Conservation (phyloP, 2,113 vertebrate genomes). For the Spilogale gracilis region DNA sequence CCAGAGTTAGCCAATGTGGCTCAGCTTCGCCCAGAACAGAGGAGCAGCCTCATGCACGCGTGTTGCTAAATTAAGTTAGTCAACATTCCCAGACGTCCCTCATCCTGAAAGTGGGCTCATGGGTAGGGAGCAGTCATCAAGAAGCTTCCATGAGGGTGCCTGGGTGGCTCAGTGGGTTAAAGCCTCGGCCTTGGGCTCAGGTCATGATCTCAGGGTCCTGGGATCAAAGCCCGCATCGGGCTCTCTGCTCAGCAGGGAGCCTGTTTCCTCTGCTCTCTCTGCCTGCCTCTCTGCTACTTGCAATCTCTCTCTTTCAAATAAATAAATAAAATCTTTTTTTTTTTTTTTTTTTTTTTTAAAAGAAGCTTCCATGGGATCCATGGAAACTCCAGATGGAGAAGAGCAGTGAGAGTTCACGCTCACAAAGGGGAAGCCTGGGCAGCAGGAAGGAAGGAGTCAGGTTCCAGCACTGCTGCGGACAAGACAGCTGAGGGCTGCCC, state of each 20-base stretch:
- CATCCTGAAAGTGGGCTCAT: not conserved
- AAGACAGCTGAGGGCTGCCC: rapidly evolving
- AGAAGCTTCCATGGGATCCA: rapidly evolving
- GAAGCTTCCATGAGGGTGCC: not conserved
- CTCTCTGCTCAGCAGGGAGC: no score
- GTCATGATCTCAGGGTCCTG: no score
- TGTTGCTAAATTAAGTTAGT: not conserved
- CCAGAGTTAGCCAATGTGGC: not conserved
- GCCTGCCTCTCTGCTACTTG: no score
- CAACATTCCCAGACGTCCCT: not conserved
- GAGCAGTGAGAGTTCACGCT: not conserved
- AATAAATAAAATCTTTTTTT: no score
- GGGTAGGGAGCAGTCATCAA: not conserved
- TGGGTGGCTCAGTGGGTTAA: no score
- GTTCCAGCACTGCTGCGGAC: rapidly evolving
- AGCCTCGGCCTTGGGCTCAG: no score
- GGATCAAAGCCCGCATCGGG: no score
- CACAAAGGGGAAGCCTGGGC: rapidly evolving
- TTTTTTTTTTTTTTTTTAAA: no score
- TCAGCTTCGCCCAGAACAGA: not conserved
- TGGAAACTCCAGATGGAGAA: not conserved
- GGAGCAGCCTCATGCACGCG: rapidly evolving
- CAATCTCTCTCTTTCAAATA: no score
- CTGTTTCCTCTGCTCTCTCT: no score
- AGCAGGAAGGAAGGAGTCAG: not conserved